Percentiles rank a stretch among this genome's conserved stretches.
Evolutionary conservation across 2,888 invertebrate genomes (phyloP).

Genomic region (Pyrrhosoma nymphula): DNA sequence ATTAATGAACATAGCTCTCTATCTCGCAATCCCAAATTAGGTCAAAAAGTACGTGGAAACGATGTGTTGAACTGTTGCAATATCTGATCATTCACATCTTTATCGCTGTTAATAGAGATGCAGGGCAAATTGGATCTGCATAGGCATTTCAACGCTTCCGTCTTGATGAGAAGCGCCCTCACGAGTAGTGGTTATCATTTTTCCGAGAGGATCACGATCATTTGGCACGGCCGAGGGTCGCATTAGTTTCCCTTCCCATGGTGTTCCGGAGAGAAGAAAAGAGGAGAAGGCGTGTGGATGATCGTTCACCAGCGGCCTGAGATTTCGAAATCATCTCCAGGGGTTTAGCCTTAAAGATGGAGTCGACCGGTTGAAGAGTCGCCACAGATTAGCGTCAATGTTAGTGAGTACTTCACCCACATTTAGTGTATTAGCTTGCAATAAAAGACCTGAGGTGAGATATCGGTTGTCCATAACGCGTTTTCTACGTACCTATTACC

Average conservation of each 20-base stretch:
- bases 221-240: not conserved
- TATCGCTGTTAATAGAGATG: not conserved
- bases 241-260: not conserved
- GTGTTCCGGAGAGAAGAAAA: not conserved
- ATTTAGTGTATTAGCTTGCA: too few relatives aligned
- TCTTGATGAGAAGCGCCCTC: not conserved
- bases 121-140: not conserved
- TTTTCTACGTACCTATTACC: too few relatives aligned
- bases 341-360: not conserved
- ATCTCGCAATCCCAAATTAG: too few relatives aligned
- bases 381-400: not conserved
- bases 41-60: too few relatives aligned
- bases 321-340: not conserved
- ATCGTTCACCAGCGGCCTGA: not conserved
- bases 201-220: not conserved
- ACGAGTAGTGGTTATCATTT: not conserved
- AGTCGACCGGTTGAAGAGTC: not conserved
- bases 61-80: too few relatives aligned
- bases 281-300: not conserved
- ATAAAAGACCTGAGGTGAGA: too few relatives aligned
- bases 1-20: too few relatives aligned
- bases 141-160: not conserved
- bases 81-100: not conserved
- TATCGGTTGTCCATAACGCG: too few relatives aligned
- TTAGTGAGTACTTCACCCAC: too few relatives aligned